These are phyloP conservation scores for Hedychridium roseum DNA, from an alignment of 2,888 invertebrate genomes.

Conservation along the genomic window DNA sequence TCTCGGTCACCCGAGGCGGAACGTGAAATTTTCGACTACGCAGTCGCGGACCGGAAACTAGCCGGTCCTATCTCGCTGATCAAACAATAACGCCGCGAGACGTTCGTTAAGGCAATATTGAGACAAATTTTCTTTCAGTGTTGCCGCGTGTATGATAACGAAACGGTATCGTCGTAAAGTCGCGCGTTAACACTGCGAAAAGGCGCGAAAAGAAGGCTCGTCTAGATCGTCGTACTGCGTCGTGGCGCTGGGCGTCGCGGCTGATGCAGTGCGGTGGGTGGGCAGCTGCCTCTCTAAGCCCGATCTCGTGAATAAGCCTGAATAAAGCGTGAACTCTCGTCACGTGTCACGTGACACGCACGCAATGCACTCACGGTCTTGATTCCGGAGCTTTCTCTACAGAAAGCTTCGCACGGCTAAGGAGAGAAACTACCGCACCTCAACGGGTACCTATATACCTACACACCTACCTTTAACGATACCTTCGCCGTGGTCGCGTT, in stretches of 20 bases:
- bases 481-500: too few species aligned
- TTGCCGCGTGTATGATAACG: too few species aligned
- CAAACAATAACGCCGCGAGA: too few species aligned
- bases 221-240: conserved; percentile 63
- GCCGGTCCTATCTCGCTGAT: too few species aligned
- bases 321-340: conserved; percentile 47
- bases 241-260: conserved; percentile 61
- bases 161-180: too few species aligned
- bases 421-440: conserved; percentile 61
- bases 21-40: too few species aligned
- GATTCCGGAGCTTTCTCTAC: conserved; percentile 57
- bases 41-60: too few species aligned
- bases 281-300: conserved; percentile 55
- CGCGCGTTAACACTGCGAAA: too few species aligned
- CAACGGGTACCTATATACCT: conserved; percentile 61
- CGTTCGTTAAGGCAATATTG: too few species aligned
- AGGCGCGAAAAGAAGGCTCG: conserved; percentile 45
- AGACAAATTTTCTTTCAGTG: too few species aligned
- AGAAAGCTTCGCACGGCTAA: conserved; percentile 59
- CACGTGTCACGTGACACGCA: conserved; percentile 53
- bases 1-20: too few species aligned
- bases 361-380: too few species aligned
- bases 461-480: conserved; percentile 54
- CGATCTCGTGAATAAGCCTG: conserved; percentile 46
- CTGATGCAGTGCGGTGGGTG: conserved; percentile 63